Conservation (phyloP, 2,888 invertebrate genomes). For the Pherbina coryleti region DNA sequence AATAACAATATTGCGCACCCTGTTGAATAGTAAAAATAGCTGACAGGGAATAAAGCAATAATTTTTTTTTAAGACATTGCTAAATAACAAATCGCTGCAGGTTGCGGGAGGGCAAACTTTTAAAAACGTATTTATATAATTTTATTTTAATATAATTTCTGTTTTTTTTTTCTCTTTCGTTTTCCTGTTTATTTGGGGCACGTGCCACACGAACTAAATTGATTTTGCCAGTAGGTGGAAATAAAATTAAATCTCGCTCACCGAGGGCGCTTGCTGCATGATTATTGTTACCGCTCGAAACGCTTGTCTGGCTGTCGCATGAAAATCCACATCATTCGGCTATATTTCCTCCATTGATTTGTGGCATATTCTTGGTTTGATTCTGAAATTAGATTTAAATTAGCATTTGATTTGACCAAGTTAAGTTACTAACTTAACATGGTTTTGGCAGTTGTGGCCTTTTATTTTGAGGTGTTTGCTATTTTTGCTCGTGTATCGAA, state of each 20-base stretch:
- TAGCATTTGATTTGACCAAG: constrained; percentile 59
- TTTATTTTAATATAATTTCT: neutral
- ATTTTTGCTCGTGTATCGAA: neutral
- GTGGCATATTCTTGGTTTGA: constrained; percentile 2
- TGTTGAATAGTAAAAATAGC: neutral
- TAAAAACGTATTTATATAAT: neutral
- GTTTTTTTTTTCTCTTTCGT: neutral
- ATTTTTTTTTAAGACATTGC: neutral
- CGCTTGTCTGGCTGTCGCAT: neutral
- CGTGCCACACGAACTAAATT: constrained; percentile 69
- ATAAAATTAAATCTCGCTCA: constrained; percentile 60
- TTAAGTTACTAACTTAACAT: constrained; percentile 17
- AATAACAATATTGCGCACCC: neutral
- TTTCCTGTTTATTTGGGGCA: constrained; percentile 62
- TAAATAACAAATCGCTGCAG: neutral
- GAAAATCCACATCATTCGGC: neutral
- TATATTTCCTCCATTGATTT: neutral
- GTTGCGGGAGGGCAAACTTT: neutral
- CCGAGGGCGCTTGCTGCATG: constrained; percentile 18
- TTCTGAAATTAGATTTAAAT: constrained; percentile 61
- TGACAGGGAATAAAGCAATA: neutral
- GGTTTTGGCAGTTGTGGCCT: neutral
- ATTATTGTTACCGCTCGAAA: constrained; percentile 1
- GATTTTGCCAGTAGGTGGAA: constrained; percentile 69
- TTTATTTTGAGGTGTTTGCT: neutral